Conservation (phyloP, 2,113 vertebrate species). For the Amblyornis subalaris region DNA sequence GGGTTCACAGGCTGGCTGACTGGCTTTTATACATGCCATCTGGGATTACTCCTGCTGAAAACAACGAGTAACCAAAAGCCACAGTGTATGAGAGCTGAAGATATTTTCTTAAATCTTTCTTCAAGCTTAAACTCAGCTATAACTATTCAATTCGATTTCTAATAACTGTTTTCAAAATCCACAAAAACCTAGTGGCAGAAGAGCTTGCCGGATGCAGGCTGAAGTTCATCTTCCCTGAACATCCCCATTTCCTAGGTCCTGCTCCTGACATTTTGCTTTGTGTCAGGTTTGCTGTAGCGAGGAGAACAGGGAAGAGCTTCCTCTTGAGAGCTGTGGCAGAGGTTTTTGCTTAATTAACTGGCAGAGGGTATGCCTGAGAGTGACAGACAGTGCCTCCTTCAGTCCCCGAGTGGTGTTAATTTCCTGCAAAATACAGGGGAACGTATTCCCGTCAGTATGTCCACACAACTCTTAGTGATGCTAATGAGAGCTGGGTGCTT, state of each 20-base stretch:
- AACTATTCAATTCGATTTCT: slow-evolving; percentile 19
- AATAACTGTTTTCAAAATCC: slow-evolving; percentile 6
- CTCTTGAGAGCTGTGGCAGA: slow-evolving; percentile 26
- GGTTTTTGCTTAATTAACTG: slow-evolving; percentile 57
- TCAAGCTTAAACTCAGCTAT: slow-evolving; percentile 9
- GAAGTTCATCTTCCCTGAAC: background rate
- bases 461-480: slow-evolving; percentile 22
- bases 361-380: slow-evolving; percentile 3
- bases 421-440: slow-evolving; percentile 21
- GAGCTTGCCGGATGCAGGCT: background rate
- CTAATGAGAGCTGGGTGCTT: slow-evolving; percentile 50
- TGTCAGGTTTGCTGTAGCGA: background rate
- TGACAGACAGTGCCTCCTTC: slow-evolving; percentile 52
- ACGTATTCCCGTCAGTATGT: slow-evolving; percentile 17
- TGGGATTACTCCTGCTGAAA: background rate
- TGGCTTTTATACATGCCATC: background rate
- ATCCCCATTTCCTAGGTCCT: background rate
- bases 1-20: background rate
- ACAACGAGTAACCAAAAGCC: background rate
- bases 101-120: background rate
- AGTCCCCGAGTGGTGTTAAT: slow-evolving; percentile 48
- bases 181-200: background rate
- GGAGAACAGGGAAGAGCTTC: background rate
- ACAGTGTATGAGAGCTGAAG: background rate
- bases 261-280: slow-evolving; percentile 18